phyloP scores from a whole-genome alignment of 2,797 vertebrate genomes.

The Pangasius djambal region DNA sequence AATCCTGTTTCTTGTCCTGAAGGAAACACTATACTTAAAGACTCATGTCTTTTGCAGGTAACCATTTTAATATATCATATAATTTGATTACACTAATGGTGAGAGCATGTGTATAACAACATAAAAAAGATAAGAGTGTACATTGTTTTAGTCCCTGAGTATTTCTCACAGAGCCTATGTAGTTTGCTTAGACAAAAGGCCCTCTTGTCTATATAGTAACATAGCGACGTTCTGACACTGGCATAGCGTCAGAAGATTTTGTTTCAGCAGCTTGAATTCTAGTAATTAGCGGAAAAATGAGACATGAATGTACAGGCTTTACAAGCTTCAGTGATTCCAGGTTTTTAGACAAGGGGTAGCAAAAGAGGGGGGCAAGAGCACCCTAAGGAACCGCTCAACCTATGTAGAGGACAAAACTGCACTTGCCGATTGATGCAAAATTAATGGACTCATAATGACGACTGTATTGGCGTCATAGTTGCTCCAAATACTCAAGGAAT shows the following conservation, averaged over 20 bases:
- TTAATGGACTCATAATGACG: not conserved
- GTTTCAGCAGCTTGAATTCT: not conserved
- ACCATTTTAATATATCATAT: not conserved
- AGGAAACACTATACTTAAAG: not conserved
- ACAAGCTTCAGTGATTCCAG: not conserved
- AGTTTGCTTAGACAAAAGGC: slow-evolving; percentile 7
- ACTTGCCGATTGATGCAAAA: not conserved
- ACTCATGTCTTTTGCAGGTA: too few relatives aligned
- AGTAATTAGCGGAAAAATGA: not conserved
- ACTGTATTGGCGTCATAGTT: not conserved
- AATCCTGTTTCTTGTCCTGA: not conserved
- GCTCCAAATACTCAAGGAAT: not conserved
- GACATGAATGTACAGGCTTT: slow-evolving; percentile 15
- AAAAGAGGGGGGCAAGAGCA: too few relatives aligned
- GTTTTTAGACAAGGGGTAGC: not conserved
- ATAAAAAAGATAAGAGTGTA: not conserved
- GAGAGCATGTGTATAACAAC: not conserved
- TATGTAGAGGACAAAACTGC: not conserved
- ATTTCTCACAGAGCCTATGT: not conserved
- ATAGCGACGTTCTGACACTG: not conserved
- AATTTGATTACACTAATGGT: not conserved
- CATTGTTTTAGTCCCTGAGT: not conserved
- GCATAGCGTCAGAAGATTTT: not conserved
- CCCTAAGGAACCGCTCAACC: too few relatives aligned
- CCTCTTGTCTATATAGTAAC: slow-evolving; percentile 10